These are phyloP conservation scores for Drosophila murphyi DNA, from an alignment of 1,140 invertebrate genomes.

Conservation along the genomic window DNA sequence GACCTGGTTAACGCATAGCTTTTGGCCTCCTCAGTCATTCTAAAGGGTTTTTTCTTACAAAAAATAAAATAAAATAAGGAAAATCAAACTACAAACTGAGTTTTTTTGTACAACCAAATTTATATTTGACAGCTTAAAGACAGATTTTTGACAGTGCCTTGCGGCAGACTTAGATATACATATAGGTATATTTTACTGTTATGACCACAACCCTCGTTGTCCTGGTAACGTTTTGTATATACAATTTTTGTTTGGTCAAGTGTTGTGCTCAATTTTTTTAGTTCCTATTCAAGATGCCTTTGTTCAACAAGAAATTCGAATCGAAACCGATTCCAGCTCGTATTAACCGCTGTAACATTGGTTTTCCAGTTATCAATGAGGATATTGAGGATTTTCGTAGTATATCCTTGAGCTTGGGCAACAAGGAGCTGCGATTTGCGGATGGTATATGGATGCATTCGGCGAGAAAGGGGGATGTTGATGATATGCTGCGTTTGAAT, in stretches of 20 bases:
- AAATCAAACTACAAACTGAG: neutral
- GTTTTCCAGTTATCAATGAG: conserved; percentile 65
- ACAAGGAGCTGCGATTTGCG: conserved; percentile 78
- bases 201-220: conserved; percentile 48
- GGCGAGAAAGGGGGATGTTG: conserved; percentile 67
- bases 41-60: neutral
- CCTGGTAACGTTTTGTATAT: conserved; percentile 56
- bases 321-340: conserved; percentile 74
- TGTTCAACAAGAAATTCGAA: conserved; percentile 83
- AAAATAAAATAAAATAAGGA: neutral
- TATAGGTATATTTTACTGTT: conserved; percentile 4
- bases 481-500: conserved; percentile 75
- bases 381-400: conserved; percentile 73
- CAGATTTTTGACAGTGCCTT: neutral
- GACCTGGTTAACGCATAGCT: conserved; percentile 39
- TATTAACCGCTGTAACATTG: conserved; percentile 68
- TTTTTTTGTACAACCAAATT: neutral
- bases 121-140: conserved; percentile 28
- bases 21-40: conserved; percentile 57
- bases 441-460: conserved; percentile 83
- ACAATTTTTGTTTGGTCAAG: conserved; percentile 16
- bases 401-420: conserved; percentile 73
- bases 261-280: conserved; percentile 17
- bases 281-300: conserved; percentile 58
- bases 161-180: conserved; percentile 16